These are phyloP conservation scores for Lepeophtheirus nordmannii DNA, from an alignment of 2,888 invertebrate genomes.

Conservation along the genomic window DNA sequence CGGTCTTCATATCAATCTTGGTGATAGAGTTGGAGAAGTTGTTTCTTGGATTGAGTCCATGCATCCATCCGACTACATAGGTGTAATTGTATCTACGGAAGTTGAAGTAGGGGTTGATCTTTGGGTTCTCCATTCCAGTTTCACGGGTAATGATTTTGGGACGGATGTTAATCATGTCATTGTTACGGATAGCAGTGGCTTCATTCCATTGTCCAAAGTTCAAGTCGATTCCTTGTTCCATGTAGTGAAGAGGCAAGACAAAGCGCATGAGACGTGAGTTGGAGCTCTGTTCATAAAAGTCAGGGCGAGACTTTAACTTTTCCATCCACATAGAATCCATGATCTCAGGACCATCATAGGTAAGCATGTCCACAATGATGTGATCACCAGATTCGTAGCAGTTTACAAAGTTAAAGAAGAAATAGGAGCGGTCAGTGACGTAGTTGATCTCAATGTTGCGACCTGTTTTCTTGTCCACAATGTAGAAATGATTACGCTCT, in stretches of 20 bases:
- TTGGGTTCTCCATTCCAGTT: conserved; percentile 12
- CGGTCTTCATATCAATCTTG: conserved; percentile 11
- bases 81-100: not conserved
- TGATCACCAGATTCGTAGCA: conserved; percentile 35
- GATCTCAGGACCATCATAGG: conserved; percentile 33
- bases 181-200: not conserved
- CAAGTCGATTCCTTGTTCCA: conserved; percentile 27
- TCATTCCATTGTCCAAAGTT: not conserved
- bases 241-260: conserved; percentile 33
- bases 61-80: conserved; percentile 18
- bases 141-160: not conserved
- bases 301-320: conserved; percentile 29
- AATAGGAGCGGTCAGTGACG: conserved; percentile 36
- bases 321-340: conserved; percentile 33
- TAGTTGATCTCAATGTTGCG: conserved; percentile 33
- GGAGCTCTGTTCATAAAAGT: conserved; percentile 26
- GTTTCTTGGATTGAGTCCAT: conserved; percentile 3
- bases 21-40: conserved; percentile 17
- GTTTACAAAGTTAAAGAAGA: conserved; percentile 42
- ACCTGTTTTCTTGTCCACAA: conserved; percentile 35
- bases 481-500: conserved; percentile 35
- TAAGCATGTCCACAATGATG: conserved; percentile 33
- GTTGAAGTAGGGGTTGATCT: conserved; percentile 1
- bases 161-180: not conserved
- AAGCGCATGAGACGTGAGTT: conserved; percentile 33